Evolutionary conservation across 1,140 invertebrate species (phyloP).

Genomic region (Hyposmocoma kahamanoa): DNA sequence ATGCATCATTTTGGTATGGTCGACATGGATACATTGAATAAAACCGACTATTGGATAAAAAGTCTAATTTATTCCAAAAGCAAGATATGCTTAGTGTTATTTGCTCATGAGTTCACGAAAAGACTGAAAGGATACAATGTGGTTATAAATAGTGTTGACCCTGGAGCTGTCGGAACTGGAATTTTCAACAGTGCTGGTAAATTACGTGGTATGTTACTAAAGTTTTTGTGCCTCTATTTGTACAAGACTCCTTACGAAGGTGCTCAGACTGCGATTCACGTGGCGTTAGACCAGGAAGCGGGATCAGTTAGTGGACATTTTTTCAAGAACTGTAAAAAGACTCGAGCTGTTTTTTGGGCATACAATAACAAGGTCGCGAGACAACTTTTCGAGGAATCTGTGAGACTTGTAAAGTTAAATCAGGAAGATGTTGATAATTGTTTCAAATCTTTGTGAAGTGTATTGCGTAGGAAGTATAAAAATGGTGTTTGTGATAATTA

Average conservation of each 20-base stretch:
- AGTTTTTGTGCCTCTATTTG: background rate
- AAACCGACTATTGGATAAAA: constrained; percentile 42
- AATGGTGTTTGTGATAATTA: too few species aligned
- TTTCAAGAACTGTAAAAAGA: constrained; percentile 38
- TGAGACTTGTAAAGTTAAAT: constrained; percentile 28
- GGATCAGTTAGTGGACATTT: constrained; percentile 46
- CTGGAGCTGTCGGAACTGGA: constrained; percentile 84
- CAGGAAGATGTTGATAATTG: constrained; percentile 26
- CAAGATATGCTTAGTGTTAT: constrained; percentile 80
- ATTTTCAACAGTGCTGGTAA: constrained; percentile 64
- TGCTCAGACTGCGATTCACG: constrained; percentile 44
- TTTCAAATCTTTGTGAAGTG: too few species aligned
- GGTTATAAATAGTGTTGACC: constrained; percentile 80
- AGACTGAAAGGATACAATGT: constrained; percentile 72
- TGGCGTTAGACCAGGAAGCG: constrained; percentile 30
- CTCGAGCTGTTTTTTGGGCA: constrained; percentile 12
- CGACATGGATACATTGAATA: constrained; percentile 71
- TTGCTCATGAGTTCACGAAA: constrained; percentile 75
- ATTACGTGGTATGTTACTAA: background rate
- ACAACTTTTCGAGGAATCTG: constrained; percentile 30
- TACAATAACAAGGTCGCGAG: constrained; percentile 14
- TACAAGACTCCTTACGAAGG: constrained; percentile 44
- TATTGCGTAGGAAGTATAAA: too few species aligned
- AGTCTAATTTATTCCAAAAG: constrained; percentile 80
- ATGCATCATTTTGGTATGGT: constrained; percentile 72